These are phyloP conservation scores for Listronotus oregonensis DNA, from an alignment of 1,140 invertebrate genomes.

Conservation along the genomic window DNA sequence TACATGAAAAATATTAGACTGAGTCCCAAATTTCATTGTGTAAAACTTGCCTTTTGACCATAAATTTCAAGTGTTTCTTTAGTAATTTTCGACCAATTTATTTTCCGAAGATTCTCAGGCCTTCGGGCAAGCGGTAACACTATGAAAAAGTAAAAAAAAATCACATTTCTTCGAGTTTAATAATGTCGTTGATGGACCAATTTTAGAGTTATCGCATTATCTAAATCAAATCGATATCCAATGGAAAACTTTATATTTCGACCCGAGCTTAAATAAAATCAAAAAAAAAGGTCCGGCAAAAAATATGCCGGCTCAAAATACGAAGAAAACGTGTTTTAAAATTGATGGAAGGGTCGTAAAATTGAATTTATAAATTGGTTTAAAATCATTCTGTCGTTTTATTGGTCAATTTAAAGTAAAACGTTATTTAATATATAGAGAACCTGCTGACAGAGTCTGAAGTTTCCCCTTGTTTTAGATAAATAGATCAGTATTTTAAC, in stretches of 20 bases:
- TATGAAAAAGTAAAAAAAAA: conserved; percentile 17
- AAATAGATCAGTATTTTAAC: no score
- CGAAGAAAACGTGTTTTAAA: conserved; percentile 15
- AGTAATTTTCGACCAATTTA: background rate
- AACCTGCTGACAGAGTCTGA: background rate
- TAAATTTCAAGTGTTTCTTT: no score
- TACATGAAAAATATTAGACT: no score
- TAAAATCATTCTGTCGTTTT: conserved; percentile 12
- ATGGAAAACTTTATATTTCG: conserved; percentile 12
- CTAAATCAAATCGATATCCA: conserved; percentile 17
- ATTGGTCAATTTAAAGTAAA: conserved; percentile 10
- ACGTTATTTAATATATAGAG: background rate
- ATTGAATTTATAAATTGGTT: conserved; percentile 10
- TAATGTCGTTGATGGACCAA: conserved; percentile 9
- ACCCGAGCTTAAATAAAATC: conserved; percentile 8
- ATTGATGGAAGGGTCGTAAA: conserved; percentile 11
- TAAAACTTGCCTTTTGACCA: no score
- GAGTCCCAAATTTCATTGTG: no score
- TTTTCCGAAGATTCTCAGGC: background rate
- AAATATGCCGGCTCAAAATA: conserved; percentile 10
- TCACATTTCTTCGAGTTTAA: conserved; percentile 3
- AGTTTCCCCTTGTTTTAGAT: background rate
- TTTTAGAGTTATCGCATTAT: conserved; percentile 13
- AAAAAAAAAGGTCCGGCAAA: background rate
- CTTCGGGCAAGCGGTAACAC: background rate